A percentile compares a stretch with the other conserved stretches of the same genome.
Evolutionary conservation across 1,140 invertebrate species (phyloP).

Genomic region (Drosophila pruinosa): DNA sequence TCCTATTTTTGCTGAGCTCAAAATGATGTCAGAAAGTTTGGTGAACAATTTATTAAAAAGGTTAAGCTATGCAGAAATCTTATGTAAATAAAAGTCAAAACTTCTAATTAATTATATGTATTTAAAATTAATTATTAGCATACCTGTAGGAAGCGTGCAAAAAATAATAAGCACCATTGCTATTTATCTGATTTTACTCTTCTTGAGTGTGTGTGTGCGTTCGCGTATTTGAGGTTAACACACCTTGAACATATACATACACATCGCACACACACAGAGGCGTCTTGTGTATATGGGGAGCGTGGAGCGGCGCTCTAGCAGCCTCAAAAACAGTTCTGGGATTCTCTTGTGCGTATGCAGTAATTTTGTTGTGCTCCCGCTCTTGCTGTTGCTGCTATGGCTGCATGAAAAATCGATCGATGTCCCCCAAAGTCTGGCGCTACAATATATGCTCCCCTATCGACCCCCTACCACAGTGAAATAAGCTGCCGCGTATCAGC

Average conservation of each 20-base stretch:
- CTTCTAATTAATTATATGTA: neutral
- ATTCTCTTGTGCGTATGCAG: constrained; percentile 74
- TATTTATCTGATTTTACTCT: constrained; percentile 7
- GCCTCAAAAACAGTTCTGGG: constrained; percentile 33
- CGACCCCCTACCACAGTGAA: neutral
- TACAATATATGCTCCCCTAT: constrained; percentile 50
- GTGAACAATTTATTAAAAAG: neutral
- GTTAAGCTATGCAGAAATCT: neutral
- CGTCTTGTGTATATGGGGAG: constrained; percentile 6
- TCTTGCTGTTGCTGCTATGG: neutral
- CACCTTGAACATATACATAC: constrained; percentile 81
- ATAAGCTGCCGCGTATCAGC: constrained; percentile 61
- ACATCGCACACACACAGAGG: constrained; percentile 35
- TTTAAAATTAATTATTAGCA: neutral
- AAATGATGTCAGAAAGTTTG: too few species aligned
- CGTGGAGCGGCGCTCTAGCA: constrained; percentile 10
- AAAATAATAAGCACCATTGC: constrained; percentile 11
- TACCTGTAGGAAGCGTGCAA: constrained; percentile 21
- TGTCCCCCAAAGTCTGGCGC: constrained; percentile 36
- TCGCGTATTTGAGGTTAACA: constrained; percentile 78
- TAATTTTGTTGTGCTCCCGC: constrained; percentile 63
- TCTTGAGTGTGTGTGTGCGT: constrained; percentile 31
- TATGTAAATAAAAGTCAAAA: neutral
- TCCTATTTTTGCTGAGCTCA: too few species aligned
- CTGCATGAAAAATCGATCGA: constrained; percentile 77